Percentiles rank a stretch among this genome's conserved stretches.
phyloP scores from a whole-genome alignment of 2,888 invertebrate genomes.

The Heliconius charithonia region DNA sequence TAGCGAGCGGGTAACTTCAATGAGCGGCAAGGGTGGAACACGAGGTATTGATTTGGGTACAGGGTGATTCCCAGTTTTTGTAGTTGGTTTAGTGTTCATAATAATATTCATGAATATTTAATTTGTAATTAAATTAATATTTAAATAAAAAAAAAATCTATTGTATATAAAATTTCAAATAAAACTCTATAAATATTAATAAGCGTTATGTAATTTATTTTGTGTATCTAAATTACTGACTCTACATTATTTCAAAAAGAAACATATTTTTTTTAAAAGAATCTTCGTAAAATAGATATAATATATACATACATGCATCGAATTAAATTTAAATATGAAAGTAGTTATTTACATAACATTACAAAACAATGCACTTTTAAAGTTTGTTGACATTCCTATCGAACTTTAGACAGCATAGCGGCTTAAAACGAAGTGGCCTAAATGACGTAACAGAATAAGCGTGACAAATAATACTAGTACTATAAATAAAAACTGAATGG shows the following conservation, averaged over 20 bases:
- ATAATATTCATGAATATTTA: background rate
- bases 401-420: constrained; percentile 48
- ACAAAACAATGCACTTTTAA: constrained; percentile 23
- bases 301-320: background rate
- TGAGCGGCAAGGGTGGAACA: constrained; percentile 30
- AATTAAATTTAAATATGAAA: background rate
- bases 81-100: background rate
- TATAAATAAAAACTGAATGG: constrained; percentile 46
- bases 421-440: constrained; percentile 56
- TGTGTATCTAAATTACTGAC: background rate
- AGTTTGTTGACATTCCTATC: constrained; percentile 29
- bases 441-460: constrained; percentile 27
- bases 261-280: background rate
- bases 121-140: too few relatives aligned
- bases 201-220: background rate
- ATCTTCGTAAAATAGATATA: too few relatives aligned
- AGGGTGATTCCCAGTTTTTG: background rate
- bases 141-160: too few relatives aligned
- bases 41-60: constrained; percentile 32
- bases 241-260: background rate
- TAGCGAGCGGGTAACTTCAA: constrained; percentile 18
- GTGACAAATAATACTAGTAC: constrained; percentile 24
- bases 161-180: background rate
- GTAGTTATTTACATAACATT: constrained; percentile 12
- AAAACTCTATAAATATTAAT: background rate